Conservation (phyloP, 2,113 vertebrate genomes). For the Salvelinus alpinus region DNA sequence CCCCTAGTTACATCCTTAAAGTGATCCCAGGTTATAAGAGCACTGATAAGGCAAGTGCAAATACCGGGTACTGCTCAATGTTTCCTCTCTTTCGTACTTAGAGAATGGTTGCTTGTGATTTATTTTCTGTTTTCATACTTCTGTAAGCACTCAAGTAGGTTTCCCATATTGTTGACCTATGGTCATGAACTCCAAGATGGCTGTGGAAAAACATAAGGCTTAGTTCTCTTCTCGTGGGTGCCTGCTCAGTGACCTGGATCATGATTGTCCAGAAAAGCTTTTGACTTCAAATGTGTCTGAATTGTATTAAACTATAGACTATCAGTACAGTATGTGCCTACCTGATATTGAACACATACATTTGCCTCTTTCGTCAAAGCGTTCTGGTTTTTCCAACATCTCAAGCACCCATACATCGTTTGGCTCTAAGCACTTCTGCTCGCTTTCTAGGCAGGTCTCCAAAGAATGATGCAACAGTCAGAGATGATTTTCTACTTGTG, state of each 20-base stretch:
- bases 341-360: too few species aligned
- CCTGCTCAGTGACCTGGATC: background rate
- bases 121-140: slow-evolving; percentile 10
- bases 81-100: slow-evolving; percentile 9
- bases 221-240: background rate
- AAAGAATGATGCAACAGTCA: slow-evolving; percentile 45
- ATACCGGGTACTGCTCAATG: slow-evolving; percentile 3
- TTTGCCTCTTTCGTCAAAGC: too few species aligned
- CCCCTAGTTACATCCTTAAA: slow-evolving; percentile 20
- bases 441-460: slow-evolving; percentile 30
- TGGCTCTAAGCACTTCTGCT: slow-evolving; percentile 28
- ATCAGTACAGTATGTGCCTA: too few species aligned
- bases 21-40: slow-evolving; percentile 24
- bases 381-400: too few species aligned
- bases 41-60: slow-evolving; percentile 12
- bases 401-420: slow-evolving; percentile 18
- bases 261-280: background rate
- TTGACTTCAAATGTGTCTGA: background rate
- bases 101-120: slow-evolving; percentile 17
- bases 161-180: slow-evolving; percentile 58
- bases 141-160: slow-evolving; percentile 27
- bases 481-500: slow-evolving; percentile 47
- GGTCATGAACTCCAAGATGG: slow-evolving; percentile 32
- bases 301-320: background rate
- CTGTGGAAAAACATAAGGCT: background rate